Base-by-base conservation (phyloP, 2,113 vertebrate species). In the Epinephelus fuscoguttatus region DNA sequence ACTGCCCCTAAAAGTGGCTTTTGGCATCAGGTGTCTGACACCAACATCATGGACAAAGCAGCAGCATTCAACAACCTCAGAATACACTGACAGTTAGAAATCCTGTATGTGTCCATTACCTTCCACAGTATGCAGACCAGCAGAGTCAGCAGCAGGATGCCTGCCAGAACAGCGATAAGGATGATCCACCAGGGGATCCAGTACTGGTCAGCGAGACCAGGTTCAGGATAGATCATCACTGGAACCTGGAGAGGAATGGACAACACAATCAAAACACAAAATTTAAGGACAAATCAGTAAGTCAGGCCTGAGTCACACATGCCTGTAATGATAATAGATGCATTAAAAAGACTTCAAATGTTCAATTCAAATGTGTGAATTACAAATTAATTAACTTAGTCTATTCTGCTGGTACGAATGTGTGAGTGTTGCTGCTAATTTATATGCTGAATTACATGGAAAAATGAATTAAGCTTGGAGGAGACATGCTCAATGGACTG, bases 131-230 rank as follows among this genome's bases (percentile, higher is more conserved):
- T 82, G 81, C 94, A 94, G 72, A 98, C 96, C 4, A 98, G 87
- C 33, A 98, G 91, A 0, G 96, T 95, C 42, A 98, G 89, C 23
- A 98, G 94, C 21, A 98, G 88, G 75, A 97, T 88, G 23, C 98
- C 98, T 0, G 96, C 96, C 84, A 98, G 91, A 1, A 97, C 79
- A 0, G 98, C 97, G 56, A 98, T 95, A 40, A 97, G 94, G 83
- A 99, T 96, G 84, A 98, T 97, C 97, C 97, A 98, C 97, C 97
- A 98, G 6, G 97, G 97, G 61, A 98, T 95, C 4, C 84, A 94
- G 45, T 94, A 95, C 15, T 96, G 94, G 67, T 95, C 94, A n/a
- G 92, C 92, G 0, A 94, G 94, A 14, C 92, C 87, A 0, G 95
- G 95, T 86, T 98, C 97, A 62, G 97, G 95, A 88, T 98, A 98